Base-by-base conservation (phyloP, 2,888 invertebrate species). In the Gari tellinella region DNA sequence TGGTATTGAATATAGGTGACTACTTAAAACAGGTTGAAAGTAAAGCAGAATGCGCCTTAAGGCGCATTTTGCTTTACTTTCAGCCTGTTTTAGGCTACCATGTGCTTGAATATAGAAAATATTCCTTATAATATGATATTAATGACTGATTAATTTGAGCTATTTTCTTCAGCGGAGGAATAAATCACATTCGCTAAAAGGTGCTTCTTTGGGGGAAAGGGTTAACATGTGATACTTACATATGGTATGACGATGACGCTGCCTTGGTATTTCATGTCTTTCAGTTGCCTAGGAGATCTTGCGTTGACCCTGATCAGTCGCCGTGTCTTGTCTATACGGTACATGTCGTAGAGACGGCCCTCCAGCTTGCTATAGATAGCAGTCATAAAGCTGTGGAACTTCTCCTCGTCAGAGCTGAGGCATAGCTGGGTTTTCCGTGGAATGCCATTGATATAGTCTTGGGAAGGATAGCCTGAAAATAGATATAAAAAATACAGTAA, bases 171-270 rank as follows among this genome's bases (percentile, higher is more conserved):
- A n/a, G n/a, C n/a, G n/a, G n/a, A n/a, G n/a, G n/a, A n/a, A n/a
- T n/a, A n/a, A n/a, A n/a, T n/a, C n/a, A n/a, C n/a, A n/a, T n/a
- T n/a, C n/a, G n/a, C n/a, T n/a, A n/a, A n/a, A n/a, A n/a, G n/a
- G n/a, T n/a, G n/a, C n/a, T n/a, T n/a, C n/a, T n/a, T n/a, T n/a
- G n/a, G n/a, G n/a, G n/a, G n/a, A n/a, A n/a, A n/a, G n/a, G n/a
- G n/a, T n/a, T n/a, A n/a, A n/a, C n/a, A n/a, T n/a, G n/a, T 45
- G 12, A 15, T 21, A 75, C 84, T 74, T 82, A 85, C 84, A 48
- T 85, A 85, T 43, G 84, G 84, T 52, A 85, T 82, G 14, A 85
- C 72, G n/a, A 85, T 80, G 14, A 85, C 65, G 61, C 78, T 83
- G 48, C 84, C 84, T 53, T 85, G 84, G 51, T 85, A 85, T 48